Percentiles rank a stretch among this genome's conserved stretches.
phyloP scores from a whole-genome alignment of 2,113 vertebrate species.

The chimpanzee (Pan troglodytes) region NHGRI_mPanTro3-v2.1_pri NC_072420.2:38835501-38836000 shows the following conservation, averaged over 20 bases:
- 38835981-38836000: rapidly evolving
- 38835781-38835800: background rate
- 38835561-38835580: background rate
- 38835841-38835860: background rate
- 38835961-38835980: rapidly evolving
- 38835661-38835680: background rate
- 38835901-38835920: background rate
- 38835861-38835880: background rate
- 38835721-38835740: background rate
- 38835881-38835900: background rate
- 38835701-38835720: background rate
- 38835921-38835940: background rate
- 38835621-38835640: background rate
- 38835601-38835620: background rate
- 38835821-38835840: background rate
- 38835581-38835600: background rate
- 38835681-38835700: background rate
- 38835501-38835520: background rate
- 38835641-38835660: background rate
- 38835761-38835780: background rate
- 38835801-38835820: background rate
- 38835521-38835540: rapidly evolving
- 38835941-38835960: background rate
- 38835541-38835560: background rate
- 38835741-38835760: background rate